Evolutionary conservation across 2,888 invertebrate genomes (phyloP), one percentile per base, ranked within the genome.

Genomic region (Apoderus coryli): DNA sequence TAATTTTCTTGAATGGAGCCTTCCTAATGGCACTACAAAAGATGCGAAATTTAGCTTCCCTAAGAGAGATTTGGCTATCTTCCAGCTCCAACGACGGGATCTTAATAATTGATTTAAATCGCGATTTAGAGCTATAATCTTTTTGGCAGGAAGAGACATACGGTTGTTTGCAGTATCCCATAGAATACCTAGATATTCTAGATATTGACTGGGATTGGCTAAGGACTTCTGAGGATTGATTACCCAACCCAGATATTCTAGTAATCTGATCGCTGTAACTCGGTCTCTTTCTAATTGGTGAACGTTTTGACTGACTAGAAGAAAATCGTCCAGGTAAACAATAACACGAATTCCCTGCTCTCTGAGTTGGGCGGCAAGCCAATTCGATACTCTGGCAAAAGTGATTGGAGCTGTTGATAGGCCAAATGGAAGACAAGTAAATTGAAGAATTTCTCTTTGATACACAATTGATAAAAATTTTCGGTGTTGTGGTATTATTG

Each of bases 21-120:
- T 33, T 14, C 35, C 35, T 11, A 32, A 24, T 2, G 35, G 37
- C 4, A 35, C 16, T 15, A 15, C 22, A 23, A 37, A 35, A 11
- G 32, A 16, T 13, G 32, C 37, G 23, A 30, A 36, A 25, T 33
- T 35, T 11, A 37, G 16, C 16, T 33, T 37, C 22, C 35, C 33
- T 10, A 35, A 14, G 10, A 35, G 10, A 10, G 25, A 14, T 26
- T 32, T 35, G n/a, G 31, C 31, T 10, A 5, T 14, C 5, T 25
- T 25, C 31, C 25, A 31, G 25, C 16, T 31, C 31, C 31, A 31
- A 3, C 16, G 3, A 15, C 14, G 4, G 15, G 14, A 4, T 31
- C 16, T 14, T 12, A 26, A 26, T 13, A 26, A 6, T 26, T 13
- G 10, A 13, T 14, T 26, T 14, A 26, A 26, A 14, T 26, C 26